These are phyloP conservation scores for Rattus norvegicus DNA, from an alignment of 2,113 vertebrate species.

Conservation along the genomic window DNA sequence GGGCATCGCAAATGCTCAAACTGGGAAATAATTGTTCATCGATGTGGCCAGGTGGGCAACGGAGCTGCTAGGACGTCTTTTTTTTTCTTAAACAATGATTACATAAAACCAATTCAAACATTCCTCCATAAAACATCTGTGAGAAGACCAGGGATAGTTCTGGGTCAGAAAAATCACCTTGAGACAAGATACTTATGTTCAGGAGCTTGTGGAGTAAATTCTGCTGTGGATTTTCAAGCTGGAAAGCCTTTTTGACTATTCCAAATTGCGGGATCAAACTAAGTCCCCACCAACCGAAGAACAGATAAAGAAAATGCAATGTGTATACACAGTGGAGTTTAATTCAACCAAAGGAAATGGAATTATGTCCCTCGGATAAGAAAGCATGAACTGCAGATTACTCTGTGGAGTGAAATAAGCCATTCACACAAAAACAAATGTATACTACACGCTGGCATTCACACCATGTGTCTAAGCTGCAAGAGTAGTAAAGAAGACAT, in stretches of 20 bases:
- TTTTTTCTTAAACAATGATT: slow-evolving; percentile 55
- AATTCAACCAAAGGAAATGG: neutral
- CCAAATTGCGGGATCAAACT: neutral
- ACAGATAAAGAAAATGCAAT: neutral
- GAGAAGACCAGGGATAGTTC: slow-evolving; percentile 27
- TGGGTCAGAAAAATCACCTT: slow-evolving; percentile 48
- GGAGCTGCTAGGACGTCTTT: slow-evolving; percentile 32
- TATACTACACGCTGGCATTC: neutral
- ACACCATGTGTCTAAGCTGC: neutral
- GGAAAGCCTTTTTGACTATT: neutral
- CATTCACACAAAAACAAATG: neutral
- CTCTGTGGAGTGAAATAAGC: neutral
- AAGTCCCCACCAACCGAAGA: neutral
- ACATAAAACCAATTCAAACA: slow-evolving; percentile 67
- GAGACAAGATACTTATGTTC: neutral
- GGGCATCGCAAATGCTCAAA: slow-evolving; percentile 49
- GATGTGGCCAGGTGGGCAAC: slow-evolving; percentile 32
- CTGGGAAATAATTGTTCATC: slow-evolving; percentile 64
- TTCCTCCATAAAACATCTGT: slow-evolving; percentile 56
- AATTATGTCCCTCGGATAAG: neutral
- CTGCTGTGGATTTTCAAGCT: neutral
- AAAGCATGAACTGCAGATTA: neutral
- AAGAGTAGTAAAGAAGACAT: too few relatives aligned
- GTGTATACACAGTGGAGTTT: neutral
- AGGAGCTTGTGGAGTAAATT: neutral